phyloP scores from a whole-genome alignment of 2,888 invertebrate species.

The Syrista parreyssii region DNA sequence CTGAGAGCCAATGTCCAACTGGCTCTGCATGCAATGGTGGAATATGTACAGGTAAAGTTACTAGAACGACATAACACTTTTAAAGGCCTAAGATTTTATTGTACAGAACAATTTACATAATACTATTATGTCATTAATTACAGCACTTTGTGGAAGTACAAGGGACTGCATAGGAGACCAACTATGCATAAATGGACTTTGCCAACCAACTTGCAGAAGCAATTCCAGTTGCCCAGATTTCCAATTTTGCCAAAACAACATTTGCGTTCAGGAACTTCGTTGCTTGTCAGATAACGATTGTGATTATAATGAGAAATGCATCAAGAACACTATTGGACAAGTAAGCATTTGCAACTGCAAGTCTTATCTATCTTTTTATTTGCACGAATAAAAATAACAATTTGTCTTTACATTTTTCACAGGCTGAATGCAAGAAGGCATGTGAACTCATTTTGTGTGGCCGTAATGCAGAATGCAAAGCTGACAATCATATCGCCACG shows the following conservation, averaged over 20 bases:
- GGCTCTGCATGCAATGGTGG: constrained; percentile 87
- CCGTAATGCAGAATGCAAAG: constrained; percentile 83
- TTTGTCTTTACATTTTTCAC: constrained; percentile 15
- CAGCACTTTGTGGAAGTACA: constrained; percentile 80
- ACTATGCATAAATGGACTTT: constrained; percentile 86
- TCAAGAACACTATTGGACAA: constrained; percentile 76
- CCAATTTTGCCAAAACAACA: constrained; percentile 85
- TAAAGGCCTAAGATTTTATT: neutral
- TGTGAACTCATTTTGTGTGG: constrained; percentile 83
- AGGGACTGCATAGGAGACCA: constrained; percentile 89
- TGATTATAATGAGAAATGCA: constrained; percentile 78
- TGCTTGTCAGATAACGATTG: constrained; percentile 82
- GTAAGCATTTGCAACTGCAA: constrained; percentile 35
- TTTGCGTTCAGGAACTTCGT: constrained; percentile 85
- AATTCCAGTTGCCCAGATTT: constrained; percentile 87
- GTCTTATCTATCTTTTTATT: constrained; percentile 1
- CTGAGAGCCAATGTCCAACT: constrained; percentile 83
- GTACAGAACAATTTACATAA: neutral
- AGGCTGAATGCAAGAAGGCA: constrained; percentile 79
- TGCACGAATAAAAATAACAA: neutral
- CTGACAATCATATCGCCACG: constrained; percentile 78
- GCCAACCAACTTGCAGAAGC: constrained; percentile 83
- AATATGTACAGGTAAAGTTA: constrained; percentile 75
- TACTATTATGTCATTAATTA: constrained; percentile 51
- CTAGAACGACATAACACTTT: neutral